Evolutionary conservation across 2,113 vertebrate genomes (phyloP).

Genomic region (Crocuta crocuta): DNA sequence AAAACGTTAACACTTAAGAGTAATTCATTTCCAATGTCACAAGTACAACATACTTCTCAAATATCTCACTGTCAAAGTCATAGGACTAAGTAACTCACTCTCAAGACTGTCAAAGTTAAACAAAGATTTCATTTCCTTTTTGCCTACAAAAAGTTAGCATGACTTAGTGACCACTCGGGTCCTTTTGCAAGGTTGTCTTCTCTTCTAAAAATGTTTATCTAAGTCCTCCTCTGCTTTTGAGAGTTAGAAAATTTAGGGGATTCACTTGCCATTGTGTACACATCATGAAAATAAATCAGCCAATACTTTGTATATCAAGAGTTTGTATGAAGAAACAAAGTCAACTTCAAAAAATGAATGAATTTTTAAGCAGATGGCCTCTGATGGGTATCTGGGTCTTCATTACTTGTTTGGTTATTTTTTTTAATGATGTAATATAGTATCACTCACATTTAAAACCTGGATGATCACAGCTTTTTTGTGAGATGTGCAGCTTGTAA

Average conservation of each 20-base stretch:
- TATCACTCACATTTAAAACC: background rate
- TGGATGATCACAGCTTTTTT: slow-evolving; percentile 34
- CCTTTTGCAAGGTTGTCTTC: slow-evolving; percentile 20
- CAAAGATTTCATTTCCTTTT: background rate
- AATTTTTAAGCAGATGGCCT: background rate
- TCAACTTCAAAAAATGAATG: slow-evolving; percentile 57
- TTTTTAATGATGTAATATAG: background rate
- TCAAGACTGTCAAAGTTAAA: slow-evolving; percentile 9
- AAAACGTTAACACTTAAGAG: slow-evolving; percentile 7
- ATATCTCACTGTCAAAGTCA: background rate
- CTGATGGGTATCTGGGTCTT: background rate
- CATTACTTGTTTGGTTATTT: background rate
- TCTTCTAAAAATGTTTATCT: background rate
- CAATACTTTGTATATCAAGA: slow-evolving; percentile 8
- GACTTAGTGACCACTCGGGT: background rate
- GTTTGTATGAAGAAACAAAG: slow-evolving; percentile 58
- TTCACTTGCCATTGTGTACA: background rate
- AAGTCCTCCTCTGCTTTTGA: background rate
- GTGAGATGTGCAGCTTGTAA: slow-evolving; percentile 45
- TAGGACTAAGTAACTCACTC: background rate
- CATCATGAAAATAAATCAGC: slow-evolving; percentile 12
- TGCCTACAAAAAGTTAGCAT: slow-evolving; percentile 24
- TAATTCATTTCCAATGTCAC: slow-evolving; percentile 39
- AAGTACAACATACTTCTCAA: background rate
- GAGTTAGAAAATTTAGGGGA: background rate